A percentile compares a stretch with the other conserved stretches of the same genome.
Conservation (phyloP, 2,888 invertebrate genomes). For the Cryptus armator region DNA sequence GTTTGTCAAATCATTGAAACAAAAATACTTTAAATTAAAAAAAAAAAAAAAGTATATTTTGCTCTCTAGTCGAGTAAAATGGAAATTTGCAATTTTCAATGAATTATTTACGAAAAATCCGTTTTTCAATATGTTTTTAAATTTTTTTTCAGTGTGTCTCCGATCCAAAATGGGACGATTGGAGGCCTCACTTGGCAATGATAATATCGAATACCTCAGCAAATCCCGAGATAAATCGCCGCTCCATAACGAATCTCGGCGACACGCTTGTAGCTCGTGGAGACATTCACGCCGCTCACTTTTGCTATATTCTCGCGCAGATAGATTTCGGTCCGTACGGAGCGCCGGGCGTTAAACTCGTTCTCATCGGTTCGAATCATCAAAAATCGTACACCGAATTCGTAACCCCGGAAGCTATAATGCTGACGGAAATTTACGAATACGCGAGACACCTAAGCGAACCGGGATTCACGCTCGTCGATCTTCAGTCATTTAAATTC, state of each 20-base stretch:
- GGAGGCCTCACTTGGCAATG: constrained; percentile 98
- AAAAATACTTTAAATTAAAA: constrained; percentile 20
- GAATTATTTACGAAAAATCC: not conserved
- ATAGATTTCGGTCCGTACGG: constrained; percentile 87
- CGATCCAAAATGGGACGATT: constrained; percentile 95
- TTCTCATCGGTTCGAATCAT: constrained; percentile 92
- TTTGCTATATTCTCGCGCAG: constrained; percentile 97
- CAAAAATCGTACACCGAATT: constrained; percentile 89
- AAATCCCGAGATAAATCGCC: constrained; percentile 91
- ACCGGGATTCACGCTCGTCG: constrained; percentile 90
- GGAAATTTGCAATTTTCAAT: not conserved
- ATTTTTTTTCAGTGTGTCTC: constrained; percentile 86
- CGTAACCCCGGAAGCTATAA: constrained; percentile 93
- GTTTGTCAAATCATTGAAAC: not conserved
- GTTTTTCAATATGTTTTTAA: constrained; percentile 30
- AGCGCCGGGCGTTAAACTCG: constrained; percentile 88
- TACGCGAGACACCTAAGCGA: constrained; percentile 94
- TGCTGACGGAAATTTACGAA: constrained; percentile 98
- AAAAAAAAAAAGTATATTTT: constrained; percentile 12
- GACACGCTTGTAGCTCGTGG: constrained; percentile 91
- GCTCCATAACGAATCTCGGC: constrained; percentile 91
- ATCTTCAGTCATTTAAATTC: constrained; percentile 93
- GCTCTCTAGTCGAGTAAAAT: not conserved
- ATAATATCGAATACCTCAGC: constrained; percentile 94
- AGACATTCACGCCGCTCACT: constrained; percentile 96